Evolutionary conservation across 2,113 vertebrate genomes (phyloP), one percentile per base, ranked within the genome.

Genomic region (Rhea americana): DNA sequence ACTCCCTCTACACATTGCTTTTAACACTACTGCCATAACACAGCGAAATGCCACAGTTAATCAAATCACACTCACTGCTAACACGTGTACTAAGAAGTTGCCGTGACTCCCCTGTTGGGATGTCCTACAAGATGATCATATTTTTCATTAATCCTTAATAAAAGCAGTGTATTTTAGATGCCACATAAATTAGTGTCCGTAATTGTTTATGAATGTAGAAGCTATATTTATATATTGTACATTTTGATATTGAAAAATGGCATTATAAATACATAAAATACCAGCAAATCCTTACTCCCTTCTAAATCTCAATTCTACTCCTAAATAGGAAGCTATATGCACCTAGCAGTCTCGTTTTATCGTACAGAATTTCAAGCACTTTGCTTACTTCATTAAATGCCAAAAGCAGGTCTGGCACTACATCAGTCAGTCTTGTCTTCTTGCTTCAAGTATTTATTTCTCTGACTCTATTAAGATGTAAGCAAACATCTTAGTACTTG

Each of bases 41-140:
- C 68, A 91, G 82, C 55, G 95, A 91, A 93, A 91, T 91, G 89
- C 62, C 91, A 95, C 84, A 86, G 92, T 95, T 97, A 97, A 97
- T 97, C 95, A 97, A 85, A 96, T 95, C 94, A 96, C 12, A 30
- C 63, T 81, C 8, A 43, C 71, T 88, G 85, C 87, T 85, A 80
- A 67, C 9, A 35, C 81, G 76, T 55, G 11, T 5, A 20, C 59
- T 51, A 85, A 56, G 65, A 91, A 93, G 51, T 87, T 95, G 75
- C 74, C 53, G 92, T 43, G 59, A 93, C 83, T 90, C 26, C 82
- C n/a, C 85, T 93, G 82, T 93, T 91, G 84, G 84, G 89, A 94
- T 80, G 43, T 82, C 89, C 81, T 91, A 95, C 83, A 95, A 81
- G 70, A 95, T 79, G 21, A 80, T 84, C 43, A 5, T 26, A 20